Evolutionary conservation across 2,113 vertebrate species (phyloP).

Genomic region (Anseranas semipalmata): DNA sequence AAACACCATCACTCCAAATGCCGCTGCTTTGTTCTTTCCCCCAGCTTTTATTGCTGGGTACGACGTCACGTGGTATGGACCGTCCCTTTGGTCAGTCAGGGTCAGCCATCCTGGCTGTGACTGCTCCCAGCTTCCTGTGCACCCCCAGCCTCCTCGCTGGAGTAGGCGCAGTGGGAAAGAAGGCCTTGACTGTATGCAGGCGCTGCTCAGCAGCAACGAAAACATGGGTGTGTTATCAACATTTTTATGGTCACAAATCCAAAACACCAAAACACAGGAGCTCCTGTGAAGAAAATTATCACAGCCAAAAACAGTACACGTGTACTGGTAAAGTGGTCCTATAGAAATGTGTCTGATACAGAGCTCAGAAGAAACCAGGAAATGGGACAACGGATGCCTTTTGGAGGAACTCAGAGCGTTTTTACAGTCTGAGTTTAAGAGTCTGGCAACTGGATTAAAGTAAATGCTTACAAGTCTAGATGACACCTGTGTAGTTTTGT

Average conservation of each 20-base stretch:
- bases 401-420: background rate
- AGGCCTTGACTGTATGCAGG: background rate
- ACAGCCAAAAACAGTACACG: background rate
- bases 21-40: background rate
- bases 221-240: background rate
- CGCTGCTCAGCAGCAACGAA: background rate
- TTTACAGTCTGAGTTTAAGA: background rate
- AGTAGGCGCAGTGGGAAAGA: fast-evolving
- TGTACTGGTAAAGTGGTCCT: background rate
- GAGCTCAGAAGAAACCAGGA: background rate
- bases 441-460: background rate
- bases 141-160: fast-evolving
- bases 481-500: background rate
- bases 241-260: background rate
- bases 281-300: background rate
- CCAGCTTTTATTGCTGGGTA: background rate
- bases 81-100: background rate
- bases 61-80: fast-evolving
- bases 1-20: fast-evolving
- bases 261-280: background rate
- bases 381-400: background rate
- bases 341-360: background rate
- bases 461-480: background rate
- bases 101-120: too few relatives aligned
- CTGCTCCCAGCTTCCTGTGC: background rate